Conservation (phyloP, 2,113 vertebrate species). For the Aythya baeri region DNA sequence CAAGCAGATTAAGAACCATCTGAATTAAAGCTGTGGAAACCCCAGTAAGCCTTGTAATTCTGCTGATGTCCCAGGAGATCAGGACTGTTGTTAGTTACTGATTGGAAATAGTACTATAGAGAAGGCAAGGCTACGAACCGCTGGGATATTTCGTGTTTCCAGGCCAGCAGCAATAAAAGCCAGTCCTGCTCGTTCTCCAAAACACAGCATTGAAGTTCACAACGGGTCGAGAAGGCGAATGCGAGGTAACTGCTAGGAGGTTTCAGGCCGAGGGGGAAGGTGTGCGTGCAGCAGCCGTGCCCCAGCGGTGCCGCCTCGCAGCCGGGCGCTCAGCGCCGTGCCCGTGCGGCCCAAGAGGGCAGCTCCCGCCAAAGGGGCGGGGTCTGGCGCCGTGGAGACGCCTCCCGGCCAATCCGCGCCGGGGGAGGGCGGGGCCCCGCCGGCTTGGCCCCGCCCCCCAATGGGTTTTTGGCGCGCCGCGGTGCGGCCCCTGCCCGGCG, state of each 20-base stretch:
- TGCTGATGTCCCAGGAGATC: constrained; percentile 46
- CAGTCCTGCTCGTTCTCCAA: not conserved
- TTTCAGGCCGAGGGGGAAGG: not conserved
- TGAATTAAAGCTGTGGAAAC: constrained; percentile 51
- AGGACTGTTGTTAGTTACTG: constrained; percentile 61
- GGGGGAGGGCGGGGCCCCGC: not conserved
- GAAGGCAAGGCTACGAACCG: not conserved
- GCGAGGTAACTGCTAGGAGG: not conserved
- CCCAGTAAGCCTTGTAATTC: constrained; percentile 46
- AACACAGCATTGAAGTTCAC: constrained; percentile 11
- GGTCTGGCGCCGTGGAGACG: not conserved
- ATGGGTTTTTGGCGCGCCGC: not conserved
- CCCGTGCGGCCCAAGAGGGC: no score
- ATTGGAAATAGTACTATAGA: constrained; percentile 35
- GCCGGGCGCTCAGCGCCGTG: no score
- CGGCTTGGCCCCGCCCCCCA: not conserved
- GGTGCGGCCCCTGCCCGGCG: not conserved
- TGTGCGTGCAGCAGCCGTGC: not conserved
- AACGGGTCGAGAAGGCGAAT: not conserved
- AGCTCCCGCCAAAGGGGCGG: not conserved
- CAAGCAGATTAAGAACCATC: constrained; percentile 16
- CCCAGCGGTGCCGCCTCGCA: no score
- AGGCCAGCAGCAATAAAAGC: constrained; percentile 34
- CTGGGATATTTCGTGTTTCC: constrained; percentile 25
- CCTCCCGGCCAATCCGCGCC: not conserved